Base-by-base conservation (phyloP, 2,797 vertebrate genomes). In the Caiman crocodilus region DNA sequence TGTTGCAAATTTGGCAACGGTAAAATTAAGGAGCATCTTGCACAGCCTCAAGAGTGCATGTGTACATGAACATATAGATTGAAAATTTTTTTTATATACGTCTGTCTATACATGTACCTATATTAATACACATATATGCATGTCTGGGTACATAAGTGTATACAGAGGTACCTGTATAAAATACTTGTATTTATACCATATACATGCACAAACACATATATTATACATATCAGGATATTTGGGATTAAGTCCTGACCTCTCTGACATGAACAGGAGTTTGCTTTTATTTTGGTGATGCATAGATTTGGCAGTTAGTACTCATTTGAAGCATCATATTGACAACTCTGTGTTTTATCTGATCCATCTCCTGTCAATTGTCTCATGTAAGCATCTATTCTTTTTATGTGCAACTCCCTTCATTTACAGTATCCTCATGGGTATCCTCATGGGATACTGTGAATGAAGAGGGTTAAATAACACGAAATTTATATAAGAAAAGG, bases 291-390 rank as follows among this genome's bases (percentile, higher is more conserved):
- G 75, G 79, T 25, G 30, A 11, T 21, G 58, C 0, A 32, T 78
- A 3, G 23, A 1, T 60, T 63, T 94, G 88, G 58, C 56, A 76
- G 65, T 20, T 14, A 2, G 67, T 26, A 58, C 57, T 25, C 9
- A 25, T 60, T 4, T 3, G 4, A 25, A 77, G 56, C 55, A 59
- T 12, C 1, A 0, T 15, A 30, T 10, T 58, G 76, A 60, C 56
- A 79, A 63, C 30, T 11, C 79, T 0, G 2, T 75, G 57, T 5
- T 75, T 90, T 82, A 77, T 82, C 90, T 88, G 63, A 42, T 59
- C 50, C 15, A 11, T 14, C 1, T 14, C 28, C n/a, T 64, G 61
- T 63, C 23, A 58, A 28, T 42, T 14, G 2, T 13, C 23, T 87
- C 80, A 17, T 20, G 2, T 61, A 13, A 63, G 23, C 71, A 18